Evolutionary conservation across 2,797 vertebrate genomes (phyloP).

Genomic region (Pygocentrus nattereri): DNA sequence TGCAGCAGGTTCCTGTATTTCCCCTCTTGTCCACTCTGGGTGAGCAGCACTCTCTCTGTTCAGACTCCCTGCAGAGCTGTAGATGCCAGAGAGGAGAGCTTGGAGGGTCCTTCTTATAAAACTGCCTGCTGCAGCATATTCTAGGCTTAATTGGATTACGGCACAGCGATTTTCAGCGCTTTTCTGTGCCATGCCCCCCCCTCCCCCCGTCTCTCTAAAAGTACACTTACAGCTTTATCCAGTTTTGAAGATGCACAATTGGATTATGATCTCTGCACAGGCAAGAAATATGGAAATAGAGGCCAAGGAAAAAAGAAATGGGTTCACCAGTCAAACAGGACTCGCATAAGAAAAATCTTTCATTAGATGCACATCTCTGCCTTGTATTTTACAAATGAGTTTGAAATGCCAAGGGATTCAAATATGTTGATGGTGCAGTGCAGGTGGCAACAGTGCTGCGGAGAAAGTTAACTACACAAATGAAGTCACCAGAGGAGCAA

Average conservation of each 20-base stretch:
- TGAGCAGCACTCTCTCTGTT: neutral
- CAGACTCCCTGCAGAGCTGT: neutral
- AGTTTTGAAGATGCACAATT: constrained; percentile 70
- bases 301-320: constrained; percentile 57
- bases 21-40: neutral
- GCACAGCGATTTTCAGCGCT: constrained; percentile 42
- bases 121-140: constrained; percentile 64
- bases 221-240: constrained; percentile 63
- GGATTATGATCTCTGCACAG: constrained; percentile 70
- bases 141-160: constrained; percentile 74
- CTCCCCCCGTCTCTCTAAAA: constrained; percentile 47
- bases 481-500: constrained; percentile 1
- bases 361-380: constrained; percentile 68
- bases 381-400: constrained; percentile 70
- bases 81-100: constrained; percentile 5
- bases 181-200: constrained; percentile 29
- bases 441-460: neutral
- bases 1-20: neutral
- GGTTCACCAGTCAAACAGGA: constrained; percentile 59
- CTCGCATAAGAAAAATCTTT: constrained; percentile 68
- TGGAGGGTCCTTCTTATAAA: constrained; percentile 15
- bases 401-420: constrained; percentile 62
- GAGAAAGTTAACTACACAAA: neutral
- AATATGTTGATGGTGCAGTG: neutral
- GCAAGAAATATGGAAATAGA: constrained; percentile 71